A percentile compares a stretch with the other conserved stretches of the same genome.
These are phyloP conservation scores for Exaiptasia diaphana DNA, from an alignment of 64 coral and sea anemone species.

Conservation along the genomic window DNA sequence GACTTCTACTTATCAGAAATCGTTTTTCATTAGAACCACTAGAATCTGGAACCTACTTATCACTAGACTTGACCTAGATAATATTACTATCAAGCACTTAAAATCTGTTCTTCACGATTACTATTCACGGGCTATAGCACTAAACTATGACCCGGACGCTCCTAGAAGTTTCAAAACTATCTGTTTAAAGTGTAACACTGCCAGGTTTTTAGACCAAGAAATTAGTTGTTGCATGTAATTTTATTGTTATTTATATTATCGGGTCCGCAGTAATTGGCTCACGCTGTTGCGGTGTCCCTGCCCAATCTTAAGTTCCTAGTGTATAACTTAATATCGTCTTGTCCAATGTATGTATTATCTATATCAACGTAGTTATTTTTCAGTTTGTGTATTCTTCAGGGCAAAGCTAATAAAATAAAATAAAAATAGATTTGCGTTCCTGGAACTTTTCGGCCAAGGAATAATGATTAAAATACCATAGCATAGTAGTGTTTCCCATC, in stretches of 20 bases:
- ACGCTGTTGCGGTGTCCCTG: slow-evolving; percentile 27
- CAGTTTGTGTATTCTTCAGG: no score
- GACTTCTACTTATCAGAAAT: slow-evolving; percentile 36
- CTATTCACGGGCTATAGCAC: slow-evolving; percentile 42
- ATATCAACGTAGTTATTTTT: no score
- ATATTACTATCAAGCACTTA: slow-evolving; percentile 27
- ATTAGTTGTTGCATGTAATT: slow-evolving; percentile 44
- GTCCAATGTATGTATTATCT: no score
- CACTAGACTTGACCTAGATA: no score
- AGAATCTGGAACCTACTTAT: slow-evolving; percentile 45
- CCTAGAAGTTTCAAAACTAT: slow-evolving; percentile 50
- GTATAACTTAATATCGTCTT: no score
- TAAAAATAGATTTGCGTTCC: no score
- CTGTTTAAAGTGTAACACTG: slow-evolving; percentile 50
- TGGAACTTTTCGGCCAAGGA: no score
- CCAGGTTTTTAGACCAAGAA: slow-evolving; percentile 41
- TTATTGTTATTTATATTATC: slow-evolving; percentile 27
- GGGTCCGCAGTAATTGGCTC: slow-evolving; percentile 2
- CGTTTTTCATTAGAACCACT: no score
- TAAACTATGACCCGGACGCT: slow-evolving; percentile 50
- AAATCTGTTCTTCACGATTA: slow-evolving; percentile 37
- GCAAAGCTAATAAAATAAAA: no score
- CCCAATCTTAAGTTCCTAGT: no score
- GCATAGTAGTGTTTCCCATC: no score
- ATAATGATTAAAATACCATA: no score